Evolutionary conservation across 2,888 invertebrate genomes (phyloP).

Genomic region (Tenthredo livida): DNA sequence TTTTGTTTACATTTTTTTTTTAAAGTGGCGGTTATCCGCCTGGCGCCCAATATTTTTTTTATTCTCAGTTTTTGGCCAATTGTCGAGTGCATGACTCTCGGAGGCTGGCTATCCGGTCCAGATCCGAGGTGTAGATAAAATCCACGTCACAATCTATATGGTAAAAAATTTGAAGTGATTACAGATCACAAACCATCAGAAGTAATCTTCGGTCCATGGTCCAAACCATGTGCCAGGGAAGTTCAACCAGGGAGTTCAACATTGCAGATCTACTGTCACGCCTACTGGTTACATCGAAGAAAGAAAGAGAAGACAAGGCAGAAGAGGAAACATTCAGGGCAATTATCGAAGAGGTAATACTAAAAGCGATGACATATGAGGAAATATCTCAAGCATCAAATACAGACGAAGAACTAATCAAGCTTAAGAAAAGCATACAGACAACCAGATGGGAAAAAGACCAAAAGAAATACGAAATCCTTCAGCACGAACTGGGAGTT

Average conservation of each 20-base stretch:
- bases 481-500: conserved; percentile 16
- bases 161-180: conserved; percentile 69
- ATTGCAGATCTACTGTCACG: conserved; percentile 65
- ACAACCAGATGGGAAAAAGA: conserved; percentile 15
- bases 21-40: no score
- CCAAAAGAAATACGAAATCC: background rate
- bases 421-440: background rate
- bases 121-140: no score
- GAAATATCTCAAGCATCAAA: conserved; percentile 55
- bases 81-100: no score
- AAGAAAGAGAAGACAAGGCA: background rate
- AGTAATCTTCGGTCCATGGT: conserved; percentile 65
- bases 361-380: conserved; percentile 13
- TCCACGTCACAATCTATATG: no score
- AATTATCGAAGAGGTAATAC: background rate
- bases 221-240: conserved; percentile 69
- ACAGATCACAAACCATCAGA: conserved; percentile 68
- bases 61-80: no score
- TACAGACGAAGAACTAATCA: conserved; percentile 43
- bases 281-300: background rate
- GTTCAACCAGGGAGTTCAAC: conserved; percentile 55
- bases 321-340: background rate
- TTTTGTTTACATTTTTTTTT: no score
- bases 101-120: no score
- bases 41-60: no score